phyloP scores from a whole-genome alignment of 2,888 invertebrate species.

The Zeuzera pyrina region DNA sequence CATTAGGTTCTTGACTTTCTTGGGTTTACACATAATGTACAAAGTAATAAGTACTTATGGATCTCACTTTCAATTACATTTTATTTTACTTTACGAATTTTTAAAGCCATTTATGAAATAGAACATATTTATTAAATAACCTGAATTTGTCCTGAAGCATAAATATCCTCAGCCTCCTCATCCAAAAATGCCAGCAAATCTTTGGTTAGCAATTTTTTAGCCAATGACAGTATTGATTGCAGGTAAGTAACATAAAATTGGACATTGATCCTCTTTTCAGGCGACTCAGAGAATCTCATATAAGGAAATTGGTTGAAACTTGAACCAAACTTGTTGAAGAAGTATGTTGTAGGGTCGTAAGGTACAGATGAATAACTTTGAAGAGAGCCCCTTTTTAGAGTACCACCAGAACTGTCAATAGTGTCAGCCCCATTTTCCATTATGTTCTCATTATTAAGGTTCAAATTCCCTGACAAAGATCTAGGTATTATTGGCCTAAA shows the following conservation, averaged over 20 bases:
- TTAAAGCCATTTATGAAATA: no score
- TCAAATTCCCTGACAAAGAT: slow-evolving; percentile 88
- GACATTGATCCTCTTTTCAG: slow-evolving; percentile 76
- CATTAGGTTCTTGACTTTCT: no score
- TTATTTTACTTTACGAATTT: no score
- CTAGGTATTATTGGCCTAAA: slow-evolving; percentile 93
- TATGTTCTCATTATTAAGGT: slow-evolving; percentile 73
- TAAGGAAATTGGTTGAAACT: slow-evolving; percentile 93
- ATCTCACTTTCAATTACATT: no score
- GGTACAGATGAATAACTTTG: slow-evolving; percentile 78
- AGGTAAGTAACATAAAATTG: slow-evolving; percentile 85
- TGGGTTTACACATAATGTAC: no score
- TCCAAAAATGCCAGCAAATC: slow-evolving; percentile 87
- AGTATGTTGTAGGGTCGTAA: slow-evolving; percentile 87
- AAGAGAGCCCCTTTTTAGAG: slow-evolving; percentile 56
- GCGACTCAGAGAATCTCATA: slow-evolving; percentile 82
- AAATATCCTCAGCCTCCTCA: slow-evolving; percentile 86
- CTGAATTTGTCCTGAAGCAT: slow-evolving; percentile 78
- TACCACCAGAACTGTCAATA: slow-evolving; percentile 38
- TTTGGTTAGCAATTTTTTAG: slow-evolving; percentile 89
- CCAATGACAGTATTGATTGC: slow-evolving; percentile 83
- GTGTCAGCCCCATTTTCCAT: slow-evolving; percentile 50
- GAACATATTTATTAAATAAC: slow-evolving; percentile 28
- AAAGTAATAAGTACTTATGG: no score
- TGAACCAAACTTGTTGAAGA: slow-evolving; percentile 93